Evolutionary conservation across 2,888 invertebrate species (phyloP), one percentile per base, ranked within the genome.

Genomic region (Eristalinus sepulchralis): DNA sequence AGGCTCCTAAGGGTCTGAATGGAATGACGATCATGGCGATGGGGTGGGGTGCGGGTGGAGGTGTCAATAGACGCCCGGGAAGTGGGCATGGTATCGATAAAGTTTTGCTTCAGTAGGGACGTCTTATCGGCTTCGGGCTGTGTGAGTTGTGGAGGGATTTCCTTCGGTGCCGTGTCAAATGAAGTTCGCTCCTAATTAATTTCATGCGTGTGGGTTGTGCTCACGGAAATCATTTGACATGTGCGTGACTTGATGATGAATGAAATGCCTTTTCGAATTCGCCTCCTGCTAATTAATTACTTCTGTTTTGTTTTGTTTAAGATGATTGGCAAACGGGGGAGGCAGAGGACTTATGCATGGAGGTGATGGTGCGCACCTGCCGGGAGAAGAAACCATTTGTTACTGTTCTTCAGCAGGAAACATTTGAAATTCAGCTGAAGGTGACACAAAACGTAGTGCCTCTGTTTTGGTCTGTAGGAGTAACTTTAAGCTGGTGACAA

Each of bases 151-250:
- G 5, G 27, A 27, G 27, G 27, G 27, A 27, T 27, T 27, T 5
- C 2, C 2, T 8, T 17, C 17, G 47, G 0, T 47, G 47, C 39
- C 39, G 39, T 39, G n/a, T 17, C 17, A 8, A 17, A 8, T 17
- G 47, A 17, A 47, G 17, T 47, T n/a, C 17, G 47, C 8, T 17
- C 9, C 6, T 83, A 86, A 83, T 86, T 86, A 86, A 70, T 75
- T 36, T 78, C 73, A 86, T 82, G 66, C 75, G 66, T 53, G 64
- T 34, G 60, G 47, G 34, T 22, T 72, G 57, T 17, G 72, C 17
- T 8, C 47, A 47, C 47, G 47, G 17, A 47, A 47, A 47, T 20
- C 47, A 17, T 8, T 47, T 47, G 47, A 47, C 47, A 17, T 47
- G 47, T 47, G 47, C 47, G 47, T 47, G 47, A 47, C 47, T 47